These are phyloP conservation scores for Aelia acuminata DNA, from an alignment of 2,888 invertebrate species.

Conservation along the genomic window DNA sequence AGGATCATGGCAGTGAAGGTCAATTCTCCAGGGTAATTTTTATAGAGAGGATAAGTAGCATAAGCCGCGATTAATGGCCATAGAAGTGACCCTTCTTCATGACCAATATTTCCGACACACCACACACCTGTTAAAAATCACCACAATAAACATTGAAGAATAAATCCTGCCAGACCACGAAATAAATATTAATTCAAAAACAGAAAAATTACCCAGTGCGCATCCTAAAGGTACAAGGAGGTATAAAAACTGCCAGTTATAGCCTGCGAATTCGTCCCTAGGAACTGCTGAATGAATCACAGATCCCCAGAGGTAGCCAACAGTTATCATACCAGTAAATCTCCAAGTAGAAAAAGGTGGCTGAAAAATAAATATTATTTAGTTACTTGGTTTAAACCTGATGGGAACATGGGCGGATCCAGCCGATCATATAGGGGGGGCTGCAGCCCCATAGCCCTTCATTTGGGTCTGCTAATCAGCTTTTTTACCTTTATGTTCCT, in stretches of 20 bases:
- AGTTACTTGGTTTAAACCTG: no score
- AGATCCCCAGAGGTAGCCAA: conserved; percentile 86
- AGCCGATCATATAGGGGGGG: no score
- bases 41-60: conserved; percentile 76
- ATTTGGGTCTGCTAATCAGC: no score
- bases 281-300: conserved; percentile 84
- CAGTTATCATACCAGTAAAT: conserved; percentile 82
- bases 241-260: conserved; percentile 81
- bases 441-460: no score
- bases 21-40: conserved; percentile 78
- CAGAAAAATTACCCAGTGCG: conserved; percentile 75
- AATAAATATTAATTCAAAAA: not conserved
- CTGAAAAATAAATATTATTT: conserved; percentile 71
- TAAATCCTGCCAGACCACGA: not conserved
- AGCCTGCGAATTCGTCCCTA: conserved; percentile 78
- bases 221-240: conserved; percentile 80
- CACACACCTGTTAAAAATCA: conserved; percentile 81
- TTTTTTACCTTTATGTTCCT: no score
- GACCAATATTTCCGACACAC: conserved; percentile 91
- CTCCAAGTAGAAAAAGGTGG: conserved; percentile 87
- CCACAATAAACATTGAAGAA: not conserved
- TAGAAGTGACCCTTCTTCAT: conserved; percentile 82
- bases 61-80: conserved; percentile 80
- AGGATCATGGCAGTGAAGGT: conserved; percentile 80
- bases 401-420: no score